Base-by-base conservation (phyloP, 2,888 invertebrate species). In the Myopa tessellatipennis region DNA sequence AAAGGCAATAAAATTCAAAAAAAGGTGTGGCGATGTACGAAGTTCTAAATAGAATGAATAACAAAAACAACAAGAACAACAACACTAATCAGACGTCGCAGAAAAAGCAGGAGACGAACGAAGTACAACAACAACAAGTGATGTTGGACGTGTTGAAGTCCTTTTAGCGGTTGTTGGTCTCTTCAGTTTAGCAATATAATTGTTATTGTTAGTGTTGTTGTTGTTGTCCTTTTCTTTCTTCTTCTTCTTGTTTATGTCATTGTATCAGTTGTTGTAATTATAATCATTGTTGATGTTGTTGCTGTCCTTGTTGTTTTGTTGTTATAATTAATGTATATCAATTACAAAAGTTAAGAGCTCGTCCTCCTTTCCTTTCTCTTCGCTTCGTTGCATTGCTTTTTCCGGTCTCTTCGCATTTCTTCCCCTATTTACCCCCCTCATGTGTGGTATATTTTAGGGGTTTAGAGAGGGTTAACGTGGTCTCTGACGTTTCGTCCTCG, bases 1-100 rank as follows among this genome's bases (percentile, higher is more conserved):
- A 63, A 52, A 74, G 26, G 61, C 26, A 74, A 65, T 67, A 74
- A 74, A 65, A 67, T 45, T 45, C 45, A 45, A 45, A 45, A 16
- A 50, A 65, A 63, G 65, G 65, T 65, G 74, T 74, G 65, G n/a
- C 73, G 34, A 14, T 34, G 52, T 69, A 45, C 34, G 34, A 52
- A 65, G 36, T 65, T 74, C 52, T 74, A 74, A 74, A 74, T 74
- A 65, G 65, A 74, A 74, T 74, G 45, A 74, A 74, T 63, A 63
- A 74, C 50, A 74, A 58, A 26, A 71, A 38, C 16, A 71, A 60
- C 71, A 38, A 38, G 16, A 58, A 71, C 8, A 36, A 40, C 14
- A 60, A 38, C n/a, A 72, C 26, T 10, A 72, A 38, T 38, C 12
- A 36, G 26, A 34, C 34, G 26, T 1, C 61, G 26, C 26, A 63